A percentile compares a stretch with the other conserved stretches of the same genome.
Conservation (phyloP, 2,888 invertebrate genomes). For the Phlogophora meticulosa region DNA sequence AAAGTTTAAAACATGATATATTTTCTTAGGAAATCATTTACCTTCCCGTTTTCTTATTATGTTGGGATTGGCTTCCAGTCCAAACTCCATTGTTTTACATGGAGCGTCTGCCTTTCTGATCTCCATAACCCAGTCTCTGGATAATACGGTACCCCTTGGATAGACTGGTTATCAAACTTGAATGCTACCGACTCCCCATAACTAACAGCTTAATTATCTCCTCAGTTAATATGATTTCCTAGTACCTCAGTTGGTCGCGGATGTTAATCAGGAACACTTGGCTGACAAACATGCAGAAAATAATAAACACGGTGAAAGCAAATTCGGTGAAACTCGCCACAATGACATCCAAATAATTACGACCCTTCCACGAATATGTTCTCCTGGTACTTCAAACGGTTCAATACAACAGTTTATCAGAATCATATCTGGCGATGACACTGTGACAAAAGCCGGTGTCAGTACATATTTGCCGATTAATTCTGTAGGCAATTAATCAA, state of each 20-base stretch:
- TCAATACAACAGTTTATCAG: constrained; percentile 39
- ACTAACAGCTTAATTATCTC: not conserved
- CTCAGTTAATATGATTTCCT: not conserved
- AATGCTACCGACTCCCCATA: no score
- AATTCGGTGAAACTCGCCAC: not conserved
- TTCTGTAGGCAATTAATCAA: constrained; percentile 66
- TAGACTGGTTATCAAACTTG: no score
- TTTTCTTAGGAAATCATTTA: no score
- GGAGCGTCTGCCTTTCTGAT: no score
- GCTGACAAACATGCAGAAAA: not conserved
- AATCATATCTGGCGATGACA: constrained; percentile 63
- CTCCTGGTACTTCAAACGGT: constrained; percentile 17
- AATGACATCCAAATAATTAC: constrained; percentile 7
- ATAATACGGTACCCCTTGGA: no score
- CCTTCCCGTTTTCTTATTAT: no score
- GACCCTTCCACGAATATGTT: constrained; percentile 1
- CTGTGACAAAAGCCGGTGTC: constrained; percentile 50
- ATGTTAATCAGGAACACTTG: no score
- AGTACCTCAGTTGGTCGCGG: not conserved
- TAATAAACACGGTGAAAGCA: not conserved
- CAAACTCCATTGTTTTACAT: no score
- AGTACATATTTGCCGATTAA: constrained; percentile 59
- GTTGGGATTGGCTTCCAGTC: no score
- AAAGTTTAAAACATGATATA: no score
- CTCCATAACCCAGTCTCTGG: no score